phyloP scores from a whole-genome alignment of 2,797 vertebrate species.

The Labroides dimidiatus region DNA sequence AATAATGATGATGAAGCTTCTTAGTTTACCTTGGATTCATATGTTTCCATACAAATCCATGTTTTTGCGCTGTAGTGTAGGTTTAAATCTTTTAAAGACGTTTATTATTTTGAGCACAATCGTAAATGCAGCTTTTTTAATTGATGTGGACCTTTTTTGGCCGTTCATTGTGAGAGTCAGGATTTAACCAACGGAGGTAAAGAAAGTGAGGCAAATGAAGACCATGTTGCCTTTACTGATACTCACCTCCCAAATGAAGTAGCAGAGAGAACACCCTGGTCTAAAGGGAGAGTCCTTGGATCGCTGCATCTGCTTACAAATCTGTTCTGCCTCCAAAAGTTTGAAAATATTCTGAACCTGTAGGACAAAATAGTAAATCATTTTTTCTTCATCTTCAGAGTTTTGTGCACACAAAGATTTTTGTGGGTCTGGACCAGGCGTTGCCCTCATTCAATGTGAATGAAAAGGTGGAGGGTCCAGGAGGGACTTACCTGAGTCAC shows the following conservation, averaged over 20 bases:
- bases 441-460: conserved; percentile 84
- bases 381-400: conserved; percentile 70
- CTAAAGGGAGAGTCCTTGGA: conserved; percentile 61
- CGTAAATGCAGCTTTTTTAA: not conserved
- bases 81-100: no score
- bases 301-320: conserved; percentile 81
- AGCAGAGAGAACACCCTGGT: conserved; percentile 79
- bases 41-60: no score
- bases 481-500: conserved; percentile 85
- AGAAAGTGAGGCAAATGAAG: conserved; percentile 81
- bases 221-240: conserved; percentile 80
- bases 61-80: not conserved
- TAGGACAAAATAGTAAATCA: conserved; percentile 13
- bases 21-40: not conserved
- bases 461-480: conserved; percentile 85
- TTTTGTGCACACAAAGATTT: conserved; percentile 89
- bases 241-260: conserved; percentile 82
- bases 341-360: not conserved
- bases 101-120: not conserved
- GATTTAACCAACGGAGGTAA: conserved; percentile 73
- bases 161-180: not conserved
- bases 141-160: not conserved
- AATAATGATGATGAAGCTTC: not conserved
- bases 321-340: not conserved
- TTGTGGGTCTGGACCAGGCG: conserved; percentile 86